Evolutionary conservation across 2,113 vertebrate genomes (phyloP).

Genomic region (Gracilinanus agilis): DNA sequence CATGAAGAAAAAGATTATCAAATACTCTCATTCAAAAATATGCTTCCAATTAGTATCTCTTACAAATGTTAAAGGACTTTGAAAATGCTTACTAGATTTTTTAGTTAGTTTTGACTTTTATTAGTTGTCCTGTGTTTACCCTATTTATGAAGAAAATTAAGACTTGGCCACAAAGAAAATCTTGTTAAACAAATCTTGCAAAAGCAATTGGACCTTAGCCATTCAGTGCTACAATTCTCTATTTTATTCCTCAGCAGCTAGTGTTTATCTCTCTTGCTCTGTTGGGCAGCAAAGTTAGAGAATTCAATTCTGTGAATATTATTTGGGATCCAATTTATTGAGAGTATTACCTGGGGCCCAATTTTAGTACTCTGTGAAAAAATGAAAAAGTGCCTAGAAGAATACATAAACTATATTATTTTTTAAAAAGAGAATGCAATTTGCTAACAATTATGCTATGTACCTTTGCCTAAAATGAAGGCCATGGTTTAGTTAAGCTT

Average conservation of each 20-base stretch:
- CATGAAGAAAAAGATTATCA: not conserved
- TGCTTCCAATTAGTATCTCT: conserved; percentile 31
- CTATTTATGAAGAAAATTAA: conserved; percentile 54
- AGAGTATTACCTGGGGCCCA: conserved; percentile 2
- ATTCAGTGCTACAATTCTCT: conserved; percentile 32
- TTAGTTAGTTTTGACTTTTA: conserved; percentile 53
- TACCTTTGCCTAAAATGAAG: conserved; percentile 30
- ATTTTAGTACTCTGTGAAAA: conserved; percentile 62
- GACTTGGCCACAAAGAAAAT: conserved; percentile 51
- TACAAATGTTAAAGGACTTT: not conserved
- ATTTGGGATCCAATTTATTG: not conserved
- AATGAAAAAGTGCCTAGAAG: conserved; percentile 47
- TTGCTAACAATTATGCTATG: conserved; percentile 33
- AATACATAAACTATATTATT: conserved; percentile 58
- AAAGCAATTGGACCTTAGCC: conserved; percentile 52
- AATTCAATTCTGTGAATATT: conserved; percentile 61
- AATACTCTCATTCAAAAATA: not conserved
- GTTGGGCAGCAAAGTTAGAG: conserved; percentile 49
- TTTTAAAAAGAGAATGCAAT: conserved; percentile 58
- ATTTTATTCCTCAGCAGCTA: conserved; percentile 63
- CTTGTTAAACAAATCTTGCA: conserved; percentile 57
- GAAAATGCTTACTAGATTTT: conserved; percentile 22
- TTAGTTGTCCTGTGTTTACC: conserved; percentile 47
- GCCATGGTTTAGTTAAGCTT: conserved; percentile 4
- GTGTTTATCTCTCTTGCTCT: conserved; percentile 50